phyloP scores from a whole-genome alignment of 1,140 invertebrate genomes.

The Tetranychus urticae region DNA sequence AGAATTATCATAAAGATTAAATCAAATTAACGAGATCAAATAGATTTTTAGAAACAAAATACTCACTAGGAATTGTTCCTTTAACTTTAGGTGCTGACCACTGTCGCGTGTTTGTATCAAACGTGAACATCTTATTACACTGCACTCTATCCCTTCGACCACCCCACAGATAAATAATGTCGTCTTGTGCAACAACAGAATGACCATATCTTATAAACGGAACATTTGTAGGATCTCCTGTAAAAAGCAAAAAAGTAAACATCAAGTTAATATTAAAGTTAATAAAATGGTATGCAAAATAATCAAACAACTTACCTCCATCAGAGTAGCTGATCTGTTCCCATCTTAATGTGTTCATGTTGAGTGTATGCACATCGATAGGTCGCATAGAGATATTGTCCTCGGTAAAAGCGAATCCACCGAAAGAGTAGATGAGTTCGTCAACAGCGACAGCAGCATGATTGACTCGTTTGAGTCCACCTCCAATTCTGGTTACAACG shows the following conservation, averaged over 20 bases:
- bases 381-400: slow-evolving; percentile 39
- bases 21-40: no score
- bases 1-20: no score
- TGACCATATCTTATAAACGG: slow-evolving; percentile 40
- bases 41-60: no score
- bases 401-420: slow-evolving; percentile 59
- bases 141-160: slow-evolving; percentile 58
- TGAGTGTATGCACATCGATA: slow-evolving; percentile 66
- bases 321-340: not conserved
- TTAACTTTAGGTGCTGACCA: slow-evolving; percentile 39
- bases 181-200: slow-evolving; percentile 47
- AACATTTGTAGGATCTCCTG: no score
- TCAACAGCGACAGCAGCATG: slow-evolving; percentile 65
- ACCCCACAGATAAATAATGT: slow-evolving; percentile 64
- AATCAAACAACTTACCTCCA: no score
- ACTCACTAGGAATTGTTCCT: slow-evolving; percentile 33
- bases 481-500: slow-evolving; percentile 15
- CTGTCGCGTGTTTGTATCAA: slow-evolving; percentile 38
- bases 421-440: slow-evolving; percentile 67
- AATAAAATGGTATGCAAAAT: no score
- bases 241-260: no score
- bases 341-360: slow-evolving; percentile 36
- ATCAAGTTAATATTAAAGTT: no score
- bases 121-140: slow-evolving; percentile 50
- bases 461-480: slow-evolving; percentile 53